Evolutionary conservation across 2,113 vertebrate genomes (phyloP).

Genomic region (Tragelaphus strepsiceros): DNA sequence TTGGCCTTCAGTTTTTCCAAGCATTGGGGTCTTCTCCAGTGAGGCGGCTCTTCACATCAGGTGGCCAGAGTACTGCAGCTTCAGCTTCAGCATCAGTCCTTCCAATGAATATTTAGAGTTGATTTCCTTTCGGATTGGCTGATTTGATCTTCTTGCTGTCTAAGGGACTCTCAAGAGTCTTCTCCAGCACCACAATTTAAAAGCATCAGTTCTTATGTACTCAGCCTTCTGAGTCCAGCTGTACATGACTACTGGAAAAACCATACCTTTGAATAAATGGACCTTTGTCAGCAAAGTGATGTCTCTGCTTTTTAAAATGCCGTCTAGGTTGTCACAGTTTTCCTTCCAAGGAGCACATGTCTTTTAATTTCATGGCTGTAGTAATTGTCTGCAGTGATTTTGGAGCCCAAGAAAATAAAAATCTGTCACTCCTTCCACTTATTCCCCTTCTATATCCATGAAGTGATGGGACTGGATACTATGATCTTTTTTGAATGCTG

Average conservation of each 20-base stretch:
- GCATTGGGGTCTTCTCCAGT: background rate
- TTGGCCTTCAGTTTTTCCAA: background rate
- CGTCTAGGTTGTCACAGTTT: background rate
- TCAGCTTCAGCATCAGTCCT: background rate
- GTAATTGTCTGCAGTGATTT: background rate
- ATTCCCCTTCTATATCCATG: background rate
- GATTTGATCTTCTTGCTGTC: background rate
- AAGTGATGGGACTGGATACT: background rate
- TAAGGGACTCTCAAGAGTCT: background rate
- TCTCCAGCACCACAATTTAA: background rate
- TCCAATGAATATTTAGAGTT: background rate
- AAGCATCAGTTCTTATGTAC: background rate
- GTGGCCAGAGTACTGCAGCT: background rate
- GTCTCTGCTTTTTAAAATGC: background rate
- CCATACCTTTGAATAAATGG: background rate
- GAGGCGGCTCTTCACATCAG: background rate
- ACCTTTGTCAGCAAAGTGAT: background rate
- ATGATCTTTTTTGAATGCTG: background rate
- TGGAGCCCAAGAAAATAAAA: background rate
- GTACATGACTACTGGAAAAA: background rate
- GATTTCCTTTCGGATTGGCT: background rate
- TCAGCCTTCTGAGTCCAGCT: background rate
- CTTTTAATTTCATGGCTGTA: background rate
- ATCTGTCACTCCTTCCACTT: background rate
- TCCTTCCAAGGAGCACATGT: background rate